A percentile compares a stretch with the other conserved stretches of the same genome.
Evolutionary conservation across 1,140 invertebrate species (phyloP).

Genomic region (Prorops nasuta): DNA sequence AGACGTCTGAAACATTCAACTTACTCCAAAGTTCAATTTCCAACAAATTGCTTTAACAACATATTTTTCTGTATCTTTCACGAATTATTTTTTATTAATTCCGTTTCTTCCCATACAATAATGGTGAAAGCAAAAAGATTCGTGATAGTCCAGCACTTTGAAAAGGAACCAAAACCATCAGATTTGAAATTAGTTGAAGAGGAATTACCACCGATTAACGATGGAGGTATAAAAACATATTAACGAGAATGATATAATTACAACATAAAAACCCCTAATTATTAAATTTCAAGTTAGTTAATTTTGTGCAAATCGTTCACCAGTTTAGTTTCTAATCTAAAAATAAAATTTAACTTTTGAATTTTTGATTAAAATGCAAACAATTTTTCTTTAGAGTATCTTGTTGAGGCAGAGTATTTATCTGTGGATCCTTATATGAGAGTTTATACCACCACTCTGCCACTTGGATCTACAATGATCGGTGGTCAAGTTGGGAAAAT

Average conservation of each 20-base stretch:
- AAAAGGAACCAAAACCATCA: conserved; percentile 63
- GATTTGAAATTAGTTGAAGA: conserved; percentile 67
- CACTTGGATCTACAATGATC: conserved; percentile 62
- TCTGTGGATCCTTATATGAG: conserved; percentile 75
- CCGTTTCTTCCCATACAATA: no score
- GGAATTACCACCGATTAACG: conserved; percentile 61
- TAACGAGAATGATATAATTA: not conserved
- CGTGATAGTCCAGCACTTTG: conserved; percentile 62
- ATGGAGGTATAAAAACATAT: conserved; percentile 59
- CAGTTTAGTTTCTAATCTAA: not conserved
- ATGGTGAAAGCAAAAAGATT: conserved; percentile 63
- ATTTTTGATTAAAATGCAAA: conserved; percentile 1
- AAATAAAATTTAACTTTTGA: not conserved
- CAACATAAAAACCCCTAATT: not conserved
- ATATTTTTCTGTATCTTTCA: no score
- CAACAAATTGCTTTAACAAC: no score
- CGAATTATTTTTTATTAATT: no score
- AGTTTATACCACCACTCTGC: conserved; percentile 54
- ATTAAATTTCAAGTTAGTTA: not conserved
- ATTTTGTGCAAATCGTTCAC: not conserved
- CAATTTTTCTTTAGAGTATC: conserved; percentile 59
- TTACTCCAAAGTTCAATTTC: no score
- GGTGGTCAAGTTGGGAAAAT: conserved; percentile 65
- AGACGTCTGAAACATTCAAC: no score
- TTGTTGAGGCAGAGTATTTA: conserved; percentile 65